A percentile compares a stretch with the other conserved stretches of the same genome.
phyloP scores from a whole-genome alignment of 23 tunicate species.

The Trididemnum clinides region DNA sequence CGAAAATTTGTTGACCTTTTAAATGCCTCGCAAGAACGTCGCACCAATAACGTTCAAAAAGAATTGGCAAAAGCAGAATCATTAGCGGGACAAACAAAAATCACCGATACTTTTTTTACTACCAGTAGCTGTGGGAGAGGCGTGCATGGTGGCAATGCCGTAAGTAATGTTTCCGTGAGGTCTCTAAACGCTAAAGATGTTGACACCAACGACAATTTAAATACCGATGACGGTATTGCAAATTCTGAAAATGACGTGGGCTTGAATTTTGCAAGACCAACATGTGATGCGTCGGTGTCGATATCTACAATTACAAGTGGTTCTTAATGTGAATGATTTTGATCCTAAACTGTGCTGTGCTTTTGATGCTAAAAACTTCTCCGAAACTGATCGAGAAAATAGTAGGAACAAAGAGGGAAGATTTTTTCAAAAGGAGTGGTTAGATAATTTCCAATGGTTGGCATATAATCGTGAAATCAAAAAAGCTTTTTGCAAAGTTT shows the following conservation, averaged over 20 bases:
- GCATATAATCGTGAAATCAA: slow-evolving; percentile 7
- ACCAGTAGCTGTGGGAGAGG: slow-evolving; percentile 22
- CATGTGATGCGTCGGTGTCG: background rate
- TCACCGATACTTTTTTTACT: slow-evolving; percentile 29
- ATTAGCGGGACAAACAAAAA: slow-evolving; percentile 25
- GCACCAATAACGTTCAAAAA: slow-evolving; percentile 9
- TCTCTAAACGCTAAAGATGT: slow-evolving; percentile 3
- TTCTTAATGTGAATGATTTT: background rate
- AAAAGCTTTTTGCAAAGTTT: slow-evolving; percentile 15
- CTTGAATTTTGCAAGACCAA: slow-evolving; percentile 19
- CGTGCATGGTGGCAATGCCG: slow-evolving; percentile 14
- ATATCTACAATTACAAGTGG: background rate
- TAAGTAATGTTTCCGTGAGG: slow-evolving; percentile 5
- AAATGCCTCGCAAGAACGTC: slow-evolving; percentile 27
- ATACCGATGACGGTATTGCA: background rate
- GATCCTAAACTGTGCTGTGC: background rate
- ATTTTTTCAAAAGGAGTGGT: slow-evolving; percentile 5
- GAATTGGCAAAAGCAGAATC: slow-evolving; percentile 21
- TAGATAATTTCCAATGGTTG: slow-evolving; percentile 11
- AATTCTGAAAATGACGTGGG: slow-evolving; percentile 10
- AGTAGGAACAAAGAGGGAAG: slow-evolving; percentile 10
- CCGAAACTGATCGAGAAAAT: slow-evolving; percentile 13
- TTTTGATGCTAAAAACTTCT: slow-evolving; percentile 10
- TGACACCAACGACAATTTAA: slow-evolving; percentile 12
- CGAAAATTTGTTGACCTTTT: slow-evolving; percentile 18